Evolutionary conservation across 2,113 vertebrate genomes (phyloP).

Genomic region (Nestor notabilis): DNA sequence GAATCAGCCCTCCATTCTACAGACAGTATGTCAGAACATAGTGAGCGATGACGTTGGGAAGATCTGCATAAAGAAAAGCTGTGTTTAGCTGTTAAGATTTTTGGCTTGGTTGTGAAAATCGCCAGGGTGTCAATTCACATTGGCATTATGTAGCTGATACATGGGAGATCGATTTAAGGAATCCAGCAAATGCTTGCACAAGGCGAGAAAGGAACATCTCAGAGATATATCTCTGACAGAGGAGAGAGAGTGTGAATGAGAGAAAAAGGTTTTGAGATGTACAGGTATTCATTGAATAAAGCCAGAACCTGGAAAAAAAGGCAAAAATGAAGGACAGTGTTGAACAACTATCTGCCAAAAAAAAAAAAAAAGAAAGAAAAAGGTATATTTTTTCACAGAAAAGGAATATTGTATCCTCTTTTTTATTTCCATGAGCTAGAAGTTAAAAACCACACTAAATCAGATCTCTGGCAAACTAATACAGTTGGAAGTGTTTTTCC

Average conservation of each 20-base stretch:
- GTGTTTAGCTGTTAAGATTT: neutral
- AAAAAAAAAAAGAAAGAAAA: neutral
- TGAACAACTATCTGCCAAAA: neutral
- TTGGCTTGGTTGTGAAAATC: neutral
- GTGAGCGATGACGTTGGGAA: neutral
- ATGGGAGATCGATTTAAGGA: neutral
- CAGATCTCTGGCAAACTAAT: neutral
- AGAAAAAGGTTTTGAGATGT: constrained; percentile 9
- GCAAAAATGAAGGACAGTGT: neutral
- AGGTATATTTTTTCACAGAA: neutral
- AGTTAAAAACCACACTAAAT: neutral
- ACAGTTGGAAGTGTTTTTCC: neutral
- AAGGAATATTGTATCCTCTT: neutral
- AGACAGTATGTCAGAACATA: neutral
- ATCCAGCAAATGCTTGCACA: neutral
- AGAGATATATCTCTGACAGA: neutral
- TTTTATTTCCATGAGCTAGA: neutral
- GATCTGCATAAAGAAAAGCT: neutral
- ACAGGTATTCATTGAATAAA: neutral
- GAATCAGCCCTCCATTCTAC: neutral
- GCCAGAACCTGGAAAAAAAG: neutral
- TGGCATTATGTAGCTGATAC: neutral
- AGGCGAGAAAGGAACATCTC: neutral
- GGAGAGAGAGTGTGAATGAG: neutral
- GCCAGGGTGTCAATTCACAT: neutral